A percentile compares a stretch with the other conserved stretches of the same genome.
Evolutionary conservation across 2,888 invertebrate species (phyloP).

Genomic region (Pyrrhosoma nymphula): DNA sequence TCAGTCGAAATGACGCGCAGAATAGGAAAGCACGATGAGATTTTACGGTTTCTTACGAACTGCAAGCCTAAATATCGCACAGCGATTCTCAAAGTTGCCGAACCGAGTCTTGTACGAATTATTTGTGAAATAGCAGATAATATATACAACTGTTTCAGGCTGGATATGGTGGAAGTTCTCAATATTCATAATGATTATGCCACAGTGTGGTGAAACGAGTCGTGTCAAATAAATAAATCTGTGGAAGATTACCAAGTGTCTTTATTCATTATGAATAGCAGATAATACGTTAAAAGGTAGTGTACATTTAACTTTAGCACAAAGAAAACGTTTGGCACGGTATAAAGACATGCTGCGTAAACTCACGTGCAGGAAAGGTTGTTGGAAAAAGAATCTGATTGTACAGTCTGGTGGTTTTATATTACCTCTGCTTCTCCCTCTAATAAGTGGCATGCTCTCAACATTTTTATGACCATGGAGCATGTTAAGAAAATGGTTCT

Average conservation of each 20-base stretch:
- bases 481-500: conserved; percentile 50
- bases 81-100: conserved; percentile 3
- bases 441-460: background rate
- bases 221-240: no score
- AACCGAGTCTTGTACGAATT: background rate
- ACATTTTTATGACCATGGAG: conserved; percentile 31
- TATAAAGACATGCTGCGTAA: conserved; percentile 26
- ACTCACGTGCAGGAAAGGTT: background rate
- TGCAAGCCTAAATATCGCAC: background rate
- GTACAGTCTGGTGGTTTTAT: conserved; percentile 29
- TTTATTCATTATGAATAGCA: no score
- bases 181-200: no score
- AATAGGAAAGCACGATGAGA: background rate
- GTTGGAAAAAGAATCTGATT: conserved; percentile 41
- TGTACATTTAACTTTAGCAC: background rate
- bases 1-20: background rate
- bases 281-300: background rate
- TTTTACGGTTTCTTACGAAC: background rate
- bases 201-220: no score
- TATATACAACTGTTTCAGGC: no score
- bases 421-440: background rate
- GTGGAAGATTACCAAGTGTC: no score
- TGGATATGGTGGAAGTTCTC: no score
- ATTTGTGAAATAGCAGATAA: conserved; percentile 26
- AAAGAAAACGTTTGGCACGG: background rate